Evolutionary conservation across 2,113 vertebrate genomes (phyloP).

Genomic region (Lepus europaeus): DNA sequence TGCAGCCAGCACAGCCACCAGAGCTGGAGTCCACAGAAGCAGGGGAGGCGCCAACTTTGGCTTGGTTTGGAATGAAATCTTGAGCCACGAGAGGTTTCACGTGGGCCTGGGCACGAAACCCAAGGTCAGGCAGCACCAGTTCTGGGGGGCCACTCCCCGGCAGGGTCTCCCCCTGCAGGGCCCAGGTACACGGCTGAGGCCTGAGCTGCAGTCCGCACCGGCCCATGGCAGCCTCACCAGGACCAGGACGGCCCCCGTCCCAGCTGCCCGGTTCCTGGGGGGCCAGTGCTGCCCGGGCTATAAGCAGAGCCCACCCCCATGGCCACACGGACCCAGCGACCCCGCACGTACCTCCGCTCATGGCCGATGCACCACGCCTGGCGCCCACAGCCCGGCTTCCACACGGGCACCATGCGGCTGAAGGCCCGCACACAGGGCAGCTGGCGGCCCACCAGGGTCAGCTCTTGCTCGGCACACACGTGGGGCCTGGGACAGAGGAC

Average conservation of each 20-base stretch:
- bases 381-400: slow-evolving; percentile 92
- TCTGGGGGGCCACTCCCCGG: fast-evolving
- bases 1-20: not conserved
- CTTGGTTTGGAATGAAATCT: slow-evolving; percentile 31
- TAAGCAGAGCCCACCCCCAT: not conserved
- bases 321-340: fast-evolving
- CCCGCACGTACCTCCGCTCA: slow-evolving; percentile 91
- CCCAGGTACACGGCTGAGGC: not conserved
- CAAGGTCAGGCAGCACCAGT: not conserved
- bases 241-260: not conserved
- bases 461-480: slow-evolving; percentile 91
- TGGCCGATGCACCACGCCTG: slow-evolving; percentile 92
- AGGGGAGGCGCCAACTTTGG: not conserved
- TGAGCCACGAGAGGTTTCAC: slow-evolving; percentile 43
- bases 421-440: slow-evolving; percentile 93
- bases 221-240: too few species aligned
- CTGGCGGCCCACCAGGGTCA: slow-evolving; percentile 90
- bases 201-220: too few species aligned
- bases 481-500: slow-evolving; percentile 90
- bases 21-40: not conserved
- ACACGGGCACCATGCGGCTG: slow-evolving; percentile 89
- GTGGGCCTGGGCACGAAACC: not conserved
- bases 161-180: not conserved
- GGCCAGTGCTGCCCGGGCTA: fast-evolving
- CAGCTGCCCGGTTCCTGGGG: fast-evolving